phyloP scores from a whole-genome alignment of 2,888 invertebrate genomes.

The Campopleginae sp. region DNA sequence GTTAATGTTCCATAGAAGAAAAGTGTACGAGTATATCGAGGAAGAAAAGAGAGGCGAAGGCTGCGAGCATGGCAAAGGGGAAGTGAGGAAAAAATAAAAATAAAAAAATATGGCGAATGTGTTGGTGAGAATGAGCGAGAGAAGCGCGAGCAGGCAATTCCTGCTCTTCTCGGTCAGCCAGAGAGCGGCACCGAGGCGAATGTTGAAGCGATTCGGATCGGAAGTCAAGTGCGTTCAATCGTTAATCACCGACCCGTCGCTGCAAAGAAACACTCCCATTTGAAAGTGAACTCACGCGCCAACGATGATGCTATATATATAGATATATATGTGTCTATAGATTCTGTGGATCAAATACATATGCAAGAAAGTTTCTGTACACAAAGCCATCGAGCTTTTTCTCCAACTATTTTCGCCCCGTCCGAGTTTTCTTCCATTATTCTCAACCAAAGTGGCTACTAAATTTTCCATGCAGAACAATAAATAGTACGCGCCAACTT shows the following conservation, averaged over 20 bases:
- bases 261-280: slow-evolving; percentile 79
- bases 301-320: background rate
- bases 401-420: background rate
- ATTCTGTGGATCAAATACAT: background rate
- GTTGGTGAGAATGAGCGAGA: slow-evolving; percentile 66
- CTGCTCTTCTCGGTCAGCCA: slow-evolving; percentile 59
- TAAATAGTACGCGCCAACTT: too few relatives aligned
- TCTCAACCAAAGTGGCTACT: background rate
- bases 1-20: slow-evolving; percentile 53
- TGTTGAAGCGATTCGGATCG: slow-evolving; percentile 79
- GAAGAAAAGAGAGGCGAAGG: slow-evolving; percentile 53
- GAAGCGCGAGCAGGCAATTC: slow-evolving; percentile 63
- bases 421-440: background rate
- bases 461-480: background rate
- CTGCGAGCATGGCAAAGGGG: slow-evolving; percentile 47
- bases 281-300: slow-evolving; percentile 74
- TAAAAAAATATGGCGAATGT: slow-evolving; percentile 70
- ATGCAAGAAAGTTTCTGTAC: background rate
- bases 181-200: slow-evolving; percentile 68
- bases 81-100: slow-evolving; percentile 71
- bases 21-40: slow-evolving; percentile 52
- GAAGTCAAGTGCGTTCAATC: slow-evolving; percentile 84
- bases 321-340: background rate
- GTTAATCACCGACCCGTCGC: slow-evolving; percentile 81
- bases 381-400: background rate